Conservation (phyloP, 2,797 vertebrate genomes). For the Borostomias antarcticus region DNA sequence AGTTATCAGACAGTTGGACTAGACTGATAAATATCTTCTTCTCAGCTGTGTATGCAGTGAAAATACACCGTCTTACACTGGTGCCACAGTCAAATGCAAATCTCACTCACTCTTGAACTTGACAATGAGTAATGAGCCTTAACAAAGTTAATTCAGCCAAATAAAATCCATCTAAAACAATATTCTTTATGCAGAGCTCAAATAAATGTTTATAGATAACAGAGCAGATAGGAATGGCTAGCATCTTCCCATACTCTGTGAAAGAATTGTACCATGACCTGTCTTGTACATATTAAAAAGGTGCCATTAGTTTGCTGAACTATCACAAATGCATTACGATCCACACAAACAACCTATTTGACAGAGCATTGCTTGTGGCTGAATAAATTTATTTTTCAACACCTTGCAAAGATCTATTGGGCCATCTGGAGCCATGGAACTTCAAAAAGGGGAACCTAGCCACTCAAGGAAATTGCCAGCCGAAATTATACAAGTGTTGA, state of each 20-base stretch:
- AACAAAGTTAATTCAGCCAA: background rate
- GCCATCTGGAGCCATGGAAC: conserved; percentile 43
- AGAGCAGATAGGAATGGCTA: conserved; percentile 26
- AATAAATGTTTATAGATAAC: conserved; percentile 20
- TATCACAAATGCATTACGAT: conserved; percentile 28
- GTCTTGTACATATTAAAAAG: conserved; percentile 18
- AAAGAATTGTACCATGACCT: conserved; percentile 36
- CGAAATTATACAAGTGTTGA: conserved; percentile 44
- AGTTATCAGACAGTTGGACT: conserved; percentile 42
- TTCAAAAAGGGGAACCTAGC: conserved; percentile 50
- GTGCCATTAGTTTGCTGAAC: conserved; percentile 28
- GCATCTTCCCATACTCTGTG: conserved; percentile 5
- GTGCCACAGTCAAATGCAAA: conserved; percentile 40
- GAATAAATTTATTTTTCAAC: conserved; percentile 21
- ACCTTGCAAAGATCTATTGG: conserved; percentile 23
- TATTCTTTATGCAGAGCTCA: conserved; percentile 23
- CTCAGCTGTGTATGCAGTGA: conserved; percentile 35
- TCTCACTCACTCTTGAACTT: background rate
- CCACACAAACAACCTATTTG: conserved; percentile 28
- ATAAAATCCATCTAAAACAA: conserved; percentile 26
- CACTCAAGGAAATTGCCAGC: conserved; percentile 42
- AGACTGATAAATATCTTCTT: conserved; percentile 14
- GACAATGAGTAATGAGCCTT: background rate
- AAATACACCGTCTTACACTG: conserved; percentile 38
- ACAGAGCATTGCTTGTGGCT: conserved; percentile 5